Percentiles rank a stretch among this genome's conserved stretches.
These are phyloP conservation scores for Sylvilagus bachmani DNA, from an alignment of 2,113 vertebrate genomes.

Conservation along the genomic window DNA sequence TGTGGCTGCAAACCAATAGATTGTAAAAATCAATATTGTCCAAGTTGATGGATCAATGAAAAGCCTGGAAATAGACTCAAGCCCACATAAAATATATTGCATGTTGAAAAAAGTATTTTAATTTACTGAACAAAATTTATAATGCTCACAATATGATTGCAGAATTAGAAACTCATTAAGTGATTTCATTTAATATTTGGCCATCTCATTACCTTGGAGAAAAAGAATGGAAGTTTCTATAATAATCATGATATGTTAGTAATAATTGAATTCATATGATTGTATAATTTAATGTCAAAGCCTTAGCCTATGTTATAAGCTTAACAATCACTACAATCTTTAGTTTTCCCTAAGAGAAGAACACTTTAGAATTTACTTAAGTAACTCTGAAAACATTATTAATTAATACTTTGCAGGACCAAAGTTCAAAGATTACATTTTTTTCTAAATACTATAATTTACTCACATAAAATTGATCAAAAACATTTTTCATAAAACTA, in stretches of 20 bases:
- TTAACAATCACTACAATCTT: background rate
- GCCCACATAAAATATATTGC: background rate
- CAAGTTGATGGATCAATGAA: background rate
- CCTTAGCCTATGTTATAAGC: background rate
- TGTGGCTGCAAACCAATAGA: background rate
- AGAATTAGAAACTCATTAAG: background rate
- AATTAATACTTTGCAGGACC: background rate
- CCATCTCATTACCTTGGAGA: background rate
- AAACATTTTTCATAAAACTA: background rate
- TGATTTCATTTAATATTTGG: background rate
- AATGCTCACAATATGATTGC: background rate
- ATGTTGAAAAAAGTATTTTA: background rate
- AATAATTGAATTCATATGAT: background rate
- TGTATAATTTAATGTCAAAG: background rate
- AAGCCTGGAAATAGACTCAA: background rate
- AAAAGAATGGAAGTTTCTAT: background rate
- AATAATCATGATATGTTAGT: background rate
- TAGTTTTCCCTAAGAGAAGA: background rate
- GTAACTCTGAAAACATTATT: background rate
- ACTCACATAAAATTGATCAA: background rate
- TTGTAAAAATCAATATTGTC: background rate
- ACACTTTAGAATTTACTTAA: background rate
- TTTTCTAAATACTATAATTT: background rate
- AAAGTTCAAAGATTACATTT: background rate
- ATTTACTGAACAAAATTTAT: background rate